Base-by-base conservation (phyloP, 2,113 vertebrate species). In the Electrona antarctica region DNA sequence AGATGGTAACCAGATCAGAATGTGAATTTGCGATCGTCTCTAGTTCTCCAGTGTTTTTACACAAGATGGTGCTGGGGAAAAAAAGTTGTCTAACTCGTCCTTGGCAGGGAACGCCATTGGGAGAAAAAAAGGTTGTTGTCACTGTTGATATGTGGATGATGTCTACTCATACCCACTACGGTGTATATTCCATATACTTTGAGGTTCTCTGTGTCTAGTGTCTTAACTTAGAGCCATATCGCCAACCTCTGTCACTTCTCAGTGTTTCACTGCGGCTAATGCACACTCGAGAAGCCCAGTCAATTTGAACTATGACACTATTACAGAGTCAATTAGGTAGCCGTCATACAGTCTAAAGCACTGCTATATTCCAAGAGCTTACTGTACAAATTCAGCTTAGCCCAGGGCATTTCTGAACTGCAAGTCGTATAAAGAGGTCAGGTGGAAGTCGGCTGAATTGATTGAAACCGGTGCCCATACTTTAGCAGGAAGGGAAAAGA, bases 321-420 rank as follows among this genome's bases (percentile, higher is more conserved):
- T 89, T 87, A 87, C 66, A 85, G 79, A 84, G 85, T 88, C 80
- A 88, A 85, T 89, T 85, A 87, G 78, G 79, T 73, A 78, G 71
- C 54, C 67, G 33, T 41, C 33, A 4, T 21, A 8, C 71, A 76
- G 71, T 86, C 60, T 66, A 60, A 76, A 70, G 68, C 55, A 7
- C 15, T 76, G 45, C 58, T 80, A 48, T 82, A 48, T 82, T 85
- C 61, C 62, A 49, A 51, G 64, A 76, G 71, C 75, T 79, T 13
- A 48, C 68, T 65, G 76, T 63, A 75, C 11, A 29, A 71, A 75
- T 63, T 79, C 64, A 73, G 67, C 62, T 56, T 60, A 56, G 75
- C 83, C 67, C 28, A 12, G 68, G 74, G 83, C 69, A 0, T 54
- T 73, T 68, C 67, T 71, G 52, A 56, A 74, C 75, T 61, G 61